Evolutionary conservation across 2,888 invertebrate genomes (phyloP).

Genomic region (Drosophila borealis): DNA sequence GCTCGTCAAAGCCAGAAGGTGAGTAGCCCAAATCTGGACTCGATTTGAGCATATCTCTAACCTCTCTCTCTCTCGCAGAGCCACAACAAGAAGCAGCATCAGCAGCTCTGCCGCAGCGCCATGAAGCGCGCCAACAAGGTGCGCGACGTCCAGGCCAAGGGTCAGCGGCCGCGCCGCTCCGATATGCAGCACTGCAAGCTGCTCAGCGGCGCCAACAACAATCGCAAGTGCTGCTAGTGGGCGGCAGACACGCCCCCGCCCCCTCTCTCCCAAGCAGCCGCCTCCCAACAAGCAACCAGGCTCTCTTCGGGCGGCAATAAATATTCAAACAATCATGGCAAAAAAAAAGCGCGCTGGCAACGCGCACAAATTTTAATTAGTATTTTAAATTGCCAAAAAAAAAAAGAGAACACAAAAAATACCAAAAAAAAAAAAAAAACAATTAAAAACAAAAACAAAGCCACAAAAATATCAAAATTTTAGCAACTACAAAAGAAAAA

Average conservation of each 20-base stretch:
- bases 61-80: slow-evolving; percentile 57
- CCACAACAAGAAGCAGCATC: slow-evolving; percentile 85
- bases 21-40: slow-evolving; percentile 12
- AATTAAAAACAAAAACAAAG: slow-evolving; percentile 40
- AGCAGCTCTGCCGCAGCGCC: slow-evolving; percentile 86
- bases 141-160: slow-evolving; percentile 86
- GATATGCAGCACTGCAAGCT: slow-evolving; percentile 86
- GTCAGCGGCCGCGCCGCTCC: slow-evolving; percentile 86
- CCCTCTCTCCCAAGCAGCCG: slow-evolving; percentile 13
- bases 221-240: slow-evolving; percentile 86
- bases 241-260: slow-evolving; percentile 3
- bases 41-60: too few relatives aligned
- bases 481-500: slow-evolving; percentile 54
- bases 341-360: slow-evolving; percentile 53
- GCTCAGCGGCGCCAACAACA: slow-evolving; percentile 87
- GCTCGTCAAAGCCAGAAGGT: slow-evolving; percentile 83
- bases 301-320: slow-evolving; percentile 32
- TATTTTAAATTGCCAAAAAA: slow-evolving; percentile 72
- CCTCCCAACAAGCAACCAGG: not conserved
- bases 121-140: slow-evolving; percentile 87
- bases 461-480: slow-evolving; percentile 70
- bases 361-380: slow-evolving; percentile 71
- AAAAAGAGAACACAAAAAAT: slow-evolving; percentile 32
- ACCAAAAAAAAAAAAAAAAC: slow-evolving; percentile 33
- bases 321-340: slow-evolving; percentile 70